These are phyloP conservation scores for Trissolcus brochymenae DNA, from an alignment of 2,888 invertebrate species.

Conservation along the genomic window DNA sequence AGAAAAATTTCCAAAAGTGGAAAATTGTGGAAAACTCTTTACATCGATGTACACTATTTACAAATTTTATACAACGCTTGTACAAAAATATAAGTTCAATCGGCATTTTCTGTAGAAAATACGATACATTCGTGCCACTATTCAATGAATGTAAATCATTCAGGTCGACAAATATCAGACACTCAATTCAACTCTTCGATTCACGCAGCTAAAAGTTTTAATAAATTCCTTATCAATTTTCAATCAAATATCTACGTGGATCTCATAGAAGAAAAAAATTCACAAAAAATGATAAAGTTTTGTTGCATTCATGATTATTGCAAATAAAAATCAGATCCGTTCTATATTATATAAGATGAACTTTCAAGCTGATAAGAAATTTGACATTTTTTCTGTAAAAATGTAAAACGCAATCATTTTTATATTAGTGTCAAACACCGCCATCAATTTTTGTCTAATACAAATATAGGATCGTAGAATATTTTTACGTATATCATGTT, in stretches of 20 bases:
- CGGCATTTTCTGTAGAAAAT: constrained; percentile 45
- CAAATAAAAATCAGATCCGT: too few species aligned
- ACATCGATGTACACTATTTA: constrained; percentile 73
- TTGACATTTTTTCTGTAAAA: not conserved
- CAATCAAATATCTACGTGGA: too few species aligned
- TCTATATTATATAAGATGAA: too few species aligned
- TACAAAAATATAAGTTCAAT: constrained; percentile 68
- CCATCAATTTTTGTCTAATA: constrained; percentile 13
- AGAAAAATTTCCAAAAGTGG: constrained; percentile 63
- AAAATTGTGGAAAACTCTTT: constrained; percentile 72
- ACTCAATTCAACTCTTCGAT: not conserved
- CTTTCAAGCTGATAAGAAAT: too few species aligned
- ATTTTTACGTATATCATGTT: constrained; percentile 5
- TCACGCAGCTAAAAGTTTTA: not conserved
- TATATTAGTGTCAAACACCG: constrained; percentile 10
- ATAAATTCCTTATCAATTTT: not conserved
- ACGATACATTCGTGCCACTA: constrained; percentile 28
- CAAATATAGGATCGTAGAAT: constrained; percentile 26
- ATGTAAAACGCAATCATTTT: not conserved
- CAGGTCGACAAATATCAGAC: not conserved
- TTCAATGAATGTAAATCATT: not conserved
- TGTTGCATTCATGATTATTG: too few species aligned
- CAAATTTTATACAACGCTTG: constrained; percentile 67
- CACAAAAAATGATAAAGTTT: too few species aligned
- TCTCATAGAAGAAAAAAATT: too few species aligned